Conservation (phyloP, 2,113 vertebrate genomes). For the Macquaria australasica region DNA sequence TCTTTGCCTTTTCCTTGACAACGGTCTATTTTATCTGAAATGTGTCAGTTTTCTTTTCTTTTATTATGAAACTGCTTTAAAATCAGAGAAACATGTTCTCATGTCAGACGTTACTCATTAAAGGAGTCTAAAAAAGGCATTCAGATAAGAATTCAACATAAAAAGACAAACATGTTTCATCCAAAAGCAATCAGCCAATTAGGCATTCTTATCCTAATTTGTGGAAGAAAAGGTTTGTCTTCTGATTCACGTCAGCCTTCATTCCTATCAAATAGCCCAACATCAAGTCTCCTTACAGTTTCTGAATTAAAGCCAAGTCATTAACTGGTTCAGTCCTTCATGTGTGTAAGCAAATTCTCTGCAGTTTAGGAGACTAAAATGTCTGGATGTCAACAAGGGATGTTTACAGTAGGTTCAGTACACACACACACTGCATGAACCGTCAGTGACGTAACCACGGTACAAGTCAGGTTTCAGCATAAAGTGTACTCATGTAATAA, state of each 20-base stretch:
- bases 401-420: neutral
- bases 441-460: neutral
- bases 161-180: neutral
- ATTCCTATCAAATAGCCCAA: neutral
- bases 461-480: neutral
- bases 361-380: neutral
- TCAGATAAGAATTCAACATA: neutral
- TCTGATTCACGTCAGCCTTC: neutral
- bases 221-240: neutral
- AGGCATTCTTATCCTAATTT: neutral
- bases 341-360: neutral
- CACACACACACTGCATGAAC: neutral
- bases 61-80: neutral
- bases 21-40: neutral
- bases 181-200: neutral
- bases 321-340: neutral
- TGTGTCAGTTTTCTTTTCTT: neutral
- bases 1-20: conserved; percentile 20
- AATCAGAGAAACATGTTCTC: neutral
- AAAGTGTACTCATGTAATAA: neutral
- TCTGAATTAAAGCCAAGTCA: neutral
- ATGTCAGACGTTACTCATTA: neutral
- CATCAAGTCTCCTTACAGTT: neutral
- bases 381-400: neutral
- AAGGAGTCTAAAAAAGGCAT: neutral